Conservation (phyloP, 2,113 vertebrate genomes). For the Barbus barbus region DNA sequence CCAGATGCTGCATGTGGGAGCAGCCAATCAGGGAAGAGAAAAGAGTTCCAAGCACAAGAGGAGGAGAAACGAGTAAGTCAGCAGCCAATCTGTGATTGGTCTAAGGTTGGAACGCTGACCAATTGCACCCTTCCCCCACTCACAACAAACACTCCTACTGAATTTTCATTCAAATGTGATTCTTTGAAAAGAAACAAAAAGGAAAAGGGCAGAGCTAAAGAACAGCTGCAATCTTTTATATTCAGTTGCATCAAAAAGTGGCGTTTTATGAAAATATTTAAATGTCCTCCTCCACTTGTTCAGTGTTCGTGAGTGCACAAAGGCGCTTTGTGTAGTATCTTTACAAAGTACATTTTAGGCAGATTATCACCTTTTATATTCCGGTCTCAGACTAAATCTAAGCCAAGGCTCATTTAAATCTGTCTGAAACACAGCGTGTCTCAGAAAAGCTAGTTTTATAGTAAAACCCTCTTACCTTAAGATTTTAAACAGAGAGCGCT, state of each 20-base stretch:
- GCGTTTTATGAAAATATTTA: constrained; percentile 41
- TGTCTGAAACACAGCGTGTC: neutral
- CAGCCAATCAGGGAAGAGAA: constrained; percentile 67
- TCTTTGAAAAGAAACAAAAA: constrained; percentile 71
- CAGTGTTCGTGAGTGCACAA: constrained; percentile 31
- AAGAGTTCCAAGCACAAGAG: constrained; percentile 41
- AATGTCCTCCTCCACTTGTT: constrained; percentile 45
- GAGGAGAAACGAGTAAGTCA: constrained; percentile 56
- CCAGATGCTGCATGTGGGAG: constrained; percentile 57
- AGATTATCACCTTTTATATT: constrained; percentile 42
- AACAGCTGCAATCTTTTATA: constrained; percentile 75
- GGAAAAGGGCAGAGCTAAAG: constrained; percentile 45
- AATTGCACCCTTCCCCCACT: constrained; percentile 67
- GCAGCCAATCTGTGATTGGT: constrained; percentile 65
- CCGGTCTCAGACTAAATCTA: constrained; percentile 1
- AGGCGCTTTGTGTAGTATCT: constrained; percentile 53
- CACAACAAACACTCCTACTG: constrained; percentile 73
- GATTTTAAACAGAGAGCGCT: neutral
- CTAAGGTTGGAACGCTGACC: constrained; percentile 58
- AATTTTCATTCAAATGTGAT: constrained; percentile 81
- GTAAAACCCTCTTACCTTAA: constrained; percentile 3
- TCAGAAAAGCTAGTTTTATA: neutral
- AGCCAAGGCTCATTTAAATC: constrained; percentile 29
- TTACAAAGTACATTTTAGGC: constrained; percentile 22
- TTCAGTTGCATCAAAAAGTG: constrained; percentile 69